Conservation (phyloP, 2,113 vertebrate genomes). For the Halichoerus grypus region DNA sequence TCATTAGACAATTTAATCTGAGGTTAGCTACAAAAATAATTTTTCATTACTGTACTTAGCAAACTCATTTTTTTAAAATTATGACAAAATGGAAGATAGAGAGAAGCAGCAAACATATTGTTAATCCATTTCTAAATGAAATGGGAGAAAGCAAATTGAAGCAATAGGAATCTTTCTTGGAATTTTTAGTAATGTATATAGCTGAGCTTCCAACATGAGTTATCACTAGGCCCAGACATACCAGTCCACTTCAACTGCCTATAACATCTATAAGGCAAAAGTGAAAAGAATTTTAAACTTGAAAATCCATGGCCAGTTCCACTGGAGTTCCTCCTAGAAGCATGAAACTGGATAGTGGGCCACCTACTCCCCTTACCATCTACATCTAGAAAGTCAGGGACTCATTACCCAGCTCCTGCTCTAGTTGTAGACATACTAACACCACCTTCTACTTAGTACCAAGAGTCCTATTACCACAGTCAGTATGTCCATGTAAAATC, state of each 20-base stretch:
- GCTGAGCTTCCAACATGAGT: background rate
- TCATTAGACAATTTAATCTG: constrained; percentile 44
- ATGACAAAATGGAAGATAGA: background rate
- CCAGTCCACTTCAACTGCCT: background rate
- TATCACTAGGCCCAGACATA: background rate
- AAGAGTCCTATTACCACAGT: background rate
- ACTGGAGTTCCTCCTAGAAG: background rate
- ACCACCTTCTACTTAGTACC: background rate
- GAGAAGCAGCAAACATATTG: background rate
- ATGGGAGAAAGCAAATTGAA: constrained; percentile 19
- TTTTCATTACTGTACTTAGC: constrained; percentile 40
- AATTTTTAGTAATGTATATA: background rate
- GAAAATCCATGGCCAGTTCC: background rate
- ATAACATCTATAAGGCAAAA: background rate
- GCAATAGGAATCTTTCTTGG: background rate
- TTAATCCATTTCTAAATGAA: background rate
- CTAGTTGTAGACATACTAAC: background rate
- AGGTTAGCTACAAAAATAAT: constrained; percentile 15
- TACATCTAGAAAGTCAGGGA: background rate
- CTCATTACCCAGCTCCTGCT: background rate
- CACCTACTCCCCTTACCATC: background rate
- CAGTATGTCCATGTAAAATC: background rate
- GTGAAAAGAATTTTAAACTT: constrained; percentile 8
- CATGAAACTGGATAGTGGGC: background rate
- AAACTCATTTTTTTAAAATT: background rate